phyloP scores from a whole-genome alignment of 2,797 vertebrate genomes.

The Gymnothorax reevesii region DNA sequence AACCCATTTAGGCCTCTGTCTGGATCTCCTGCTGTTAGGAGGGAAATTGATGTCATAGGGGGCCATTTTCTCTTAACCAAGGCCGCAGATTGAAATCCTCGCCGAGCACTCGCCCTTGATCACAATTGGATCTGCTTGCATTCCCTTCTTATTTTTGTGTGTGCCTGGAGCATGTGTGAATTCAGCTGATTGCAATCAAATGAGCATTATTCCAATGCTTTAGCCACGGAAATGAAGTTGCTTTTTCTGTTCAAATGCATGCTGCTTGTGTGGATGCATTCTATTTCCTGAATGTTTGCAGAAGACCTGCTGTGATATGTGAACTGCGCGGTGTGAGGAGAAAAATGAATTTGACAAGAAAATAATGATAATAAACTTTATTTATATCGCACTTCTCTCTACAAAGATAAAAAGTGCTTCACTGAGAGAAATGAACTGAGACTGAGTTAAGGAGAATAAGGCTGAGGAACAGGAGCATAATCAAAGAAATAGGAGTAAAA shows the following conservation, averaged over 20 bases:
- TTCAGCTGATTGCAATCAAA: slow-evolving; percentile 43
- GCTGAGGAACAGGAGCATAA: too few species aligned
- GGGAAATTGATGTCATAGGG: slow-evolving; percentile 30
- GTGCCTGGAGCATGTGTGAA: slow-evolving; percentile 5
- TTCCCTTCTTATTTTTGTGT: slow-evolving; percentile 14
- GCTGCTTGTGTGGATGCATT: slow-evolving; percentile 18
- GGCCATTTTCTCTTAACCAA: neutral
- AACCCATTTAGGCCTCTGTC: slow-evolving; percentile 31
- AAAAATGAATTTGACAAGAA: neutral
- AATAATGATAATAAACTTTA: too few species aligned
- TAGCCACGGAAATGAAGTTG: slow-evolving; percentile 25
- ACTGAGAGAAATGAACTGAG: too few species aligned
- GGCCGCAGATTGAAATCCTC: slow-evolving; percentile 26
- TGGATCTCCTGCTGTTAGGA: neutral
- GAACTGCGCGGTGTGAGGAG: neutral
- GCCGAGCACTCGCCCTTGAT: neutral
- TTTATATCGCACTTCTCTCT: too few species aligned
- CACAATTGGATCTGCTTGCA: slow-evolving; percentile 28
- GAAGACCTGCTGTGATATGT: slow-evolving; percentile 13
- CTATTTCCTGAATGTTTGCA: slow-evolving; percentile 18
- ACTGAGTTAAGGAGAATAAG: too few species aligned
- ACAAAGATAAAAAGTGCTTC: too few species aligned
- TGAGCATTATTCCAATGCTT: slow-evolving; percentile 20
- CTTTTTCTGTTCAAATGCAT: neutral
- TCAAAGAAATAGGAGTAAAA: too few species aligned